Percentiles rank a stretch among this genome's conserved stretches.
These are phyloP conservation scores for Acleris sparsana DNA, from an alignment of 2,888 invertebrate genomes.

Conservation along the genomic window DNA sequence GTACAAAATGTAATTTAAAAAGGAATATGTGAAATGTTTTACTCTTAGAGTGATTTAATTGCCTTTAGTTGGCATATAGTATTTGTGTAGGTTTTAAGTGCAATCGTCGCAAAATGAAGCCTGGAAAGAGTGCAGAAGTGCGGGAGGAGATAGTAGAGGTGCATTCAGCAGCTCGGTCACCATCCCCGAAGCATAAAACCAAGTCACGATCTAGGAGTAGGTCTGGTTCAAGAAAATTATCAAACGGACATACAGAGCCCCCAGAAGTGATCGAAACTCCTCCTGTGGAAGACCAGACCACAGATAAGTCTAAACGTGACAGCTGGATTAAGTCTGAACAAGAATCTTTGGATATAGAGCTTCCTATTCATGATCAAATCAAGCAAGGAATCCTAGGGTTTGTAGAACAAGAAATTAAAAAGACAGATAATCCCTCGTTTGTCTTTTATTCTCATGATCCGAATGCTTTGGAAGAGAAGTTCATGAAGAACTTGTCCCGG, in stretches of 20 bases:
- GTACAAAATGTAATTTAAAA: conserved; percentile 6
- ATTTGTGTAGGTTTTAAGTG: conserved; percentile 46
- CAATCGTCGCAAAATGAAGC: conserved; percentile 62
- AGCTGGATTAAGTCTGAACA: conserved; percentile 79
- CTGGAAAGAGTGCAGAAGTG: conserved; percentile 66
- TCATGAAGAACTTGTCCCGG: conserved; percentile 70
- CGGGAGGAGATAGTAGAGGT: conserved; percentile 77
- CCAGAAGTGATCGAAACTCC: conserved; percentile 46
- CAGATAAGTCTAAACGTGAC: conserved; percentile 71
- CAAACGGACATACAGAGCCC: conserved; percentile 64
- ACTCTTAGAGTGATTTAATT: conserved; percentile 1
- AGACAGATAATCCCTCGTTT: conserved; percentile 76
- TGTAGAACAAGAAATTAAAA: conserved; percentile 80
- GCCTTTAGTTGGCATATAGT: conserved; percentile 10
- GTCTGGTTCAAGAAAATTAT: conserved; percentile 68
- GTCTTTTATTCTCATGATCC: conserved; percentile 80
- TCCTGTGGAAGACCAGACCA: conserved; percentile 42
- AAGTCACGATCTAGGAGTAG: conserved; percentile 63
- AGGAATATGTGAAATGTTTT: background rate
- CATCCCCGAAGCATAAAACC: conserved; percentile 68
- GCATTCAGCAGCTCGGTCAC: conserved; percentile 68
- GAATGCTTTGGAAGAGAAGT: conserved; percentile 75
- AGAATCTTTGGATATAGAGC: conserved; percentile 82
- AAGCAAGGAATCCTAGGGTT: conserved; percentile 80
- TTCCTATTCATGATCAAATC: conserved; percentile 83